Evolutionary conservation across 2,113 vertebrate species (phyloP).

Genomic region (Microtus ochrogaster): DNA sequence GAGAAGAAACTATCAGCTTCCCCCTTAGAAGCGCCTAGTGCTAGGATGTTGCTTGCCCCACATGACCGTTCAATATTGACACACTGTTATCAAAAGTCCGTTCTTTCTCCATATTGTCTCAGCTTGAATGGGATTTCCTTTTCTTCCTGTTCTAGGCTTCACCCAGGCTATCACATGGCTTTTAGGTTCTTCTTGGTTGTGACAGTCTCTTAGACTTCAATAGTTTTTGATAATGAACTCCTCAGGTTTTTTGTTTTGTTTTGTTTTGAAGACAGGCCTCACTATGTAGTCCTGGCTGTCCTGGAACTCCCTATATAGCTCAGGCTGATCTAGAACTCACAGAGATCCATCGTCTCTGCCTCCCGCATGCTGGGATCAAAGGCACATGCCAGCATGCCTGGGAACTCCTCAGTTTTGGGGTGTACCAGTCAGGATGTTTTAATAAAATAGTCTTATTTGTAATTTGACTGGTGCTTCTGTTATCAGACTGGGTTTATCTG

Average conservation of each 20-base stretch:
- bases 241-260: not conserved
- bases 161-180: not conserved
- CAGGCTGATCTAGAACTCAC: not conserved
- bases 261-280: too few relatives aligned
- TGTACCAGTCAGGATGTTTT: too few relatives aligned
- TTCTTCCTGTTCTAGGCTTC: not conserved
- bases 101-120: not conserved
- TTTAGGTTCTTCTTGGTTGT: not conserved
- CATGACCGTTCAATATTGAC: not conserved
- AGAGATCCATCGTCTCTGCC: too few relatives aligned
- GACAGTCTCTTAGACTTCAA: not conserved
- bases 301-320: not conserved
- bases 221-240: not conserved
- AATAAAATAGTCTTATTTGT: too few relatives aligned
- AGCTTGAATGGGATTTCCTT: not conserved
- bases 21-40: not conserved
- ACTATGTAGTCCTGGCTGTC: too few relatives aligned
- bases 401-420: too few relatives aligned
- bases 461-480: too few relatives aligned
- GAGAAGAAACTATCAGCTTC: not conserved
- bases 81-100: not conserved
- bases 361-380: too few relatives aligned
- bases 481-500: too few relatives aligned
- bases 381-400: too few relatives aligned
- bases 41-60: not conserved